A percentile compares a stretch with the other conserved stretches of the same genome.
Evolutionary conservation across 2,797 vertebrate genomes (phyloP).

Genomic region (Pteropus rufus): DNA sequence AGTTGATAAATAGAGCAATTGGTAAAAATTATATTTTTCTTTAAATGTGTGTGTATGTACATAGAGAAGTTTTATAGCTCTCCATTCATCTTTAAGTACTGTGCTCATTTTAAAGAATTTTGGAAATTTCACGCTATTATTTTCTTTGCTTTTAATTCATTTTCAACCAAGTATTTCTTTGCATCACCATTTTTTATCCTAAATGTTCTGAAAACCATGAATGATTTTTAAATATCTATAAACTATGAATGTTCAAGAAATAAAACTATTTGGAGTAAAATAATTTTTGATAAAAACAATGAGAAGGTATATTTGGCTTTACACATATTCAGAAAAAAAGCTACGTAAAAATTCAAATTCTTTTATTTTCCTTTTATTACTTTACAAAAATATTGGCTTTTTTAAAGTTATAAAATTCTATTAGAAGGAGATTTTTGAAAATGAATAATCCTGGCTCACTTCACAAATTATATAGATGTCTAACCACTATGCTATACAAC

Average conservation of each 20-base stretch:
- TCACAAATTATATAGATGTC: too few species aligned
- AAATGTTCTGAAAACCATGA: neutral
- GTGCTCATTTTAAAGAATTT: neutral
- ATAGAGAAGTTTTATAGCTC: neutral
- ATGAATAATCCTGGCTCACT: neutral
- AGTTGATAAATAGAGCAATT: neutral
- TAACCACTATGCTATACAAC: too few species aligned
- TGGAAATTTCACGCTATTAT: neutral
- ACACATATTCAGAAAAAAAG: neutral
- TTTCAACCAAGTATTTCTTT: neutral
- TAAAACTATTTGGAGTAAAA: neutral
- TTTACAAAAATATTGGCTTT: neutral
- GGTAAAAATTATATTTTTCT: neutral
- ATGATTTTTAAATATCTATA: neutral
- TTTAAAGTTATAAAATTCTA: neutral
- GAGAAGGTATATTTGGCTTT: neutral
- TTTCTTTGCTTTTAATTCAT: neutral
- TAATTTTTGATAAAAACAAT: neutral
- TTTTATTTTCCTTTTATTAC: neutral
- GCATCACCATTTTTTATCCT: neutral
- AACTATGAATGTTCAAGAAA: neutral
- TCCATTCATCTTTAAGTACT: neutral
- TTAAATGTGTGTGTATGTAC: neutral
- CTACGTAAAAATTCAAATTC: neutral
- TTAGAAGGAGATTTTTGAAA: neutral